A percentile compares a stretch with the other conserved stretches of the same genome.
These are phyloP conservation scores for Perithous albicinctus DNA, from an alignment of 2,888 invertebrate species.

Conservation along the genomic window DNA sequence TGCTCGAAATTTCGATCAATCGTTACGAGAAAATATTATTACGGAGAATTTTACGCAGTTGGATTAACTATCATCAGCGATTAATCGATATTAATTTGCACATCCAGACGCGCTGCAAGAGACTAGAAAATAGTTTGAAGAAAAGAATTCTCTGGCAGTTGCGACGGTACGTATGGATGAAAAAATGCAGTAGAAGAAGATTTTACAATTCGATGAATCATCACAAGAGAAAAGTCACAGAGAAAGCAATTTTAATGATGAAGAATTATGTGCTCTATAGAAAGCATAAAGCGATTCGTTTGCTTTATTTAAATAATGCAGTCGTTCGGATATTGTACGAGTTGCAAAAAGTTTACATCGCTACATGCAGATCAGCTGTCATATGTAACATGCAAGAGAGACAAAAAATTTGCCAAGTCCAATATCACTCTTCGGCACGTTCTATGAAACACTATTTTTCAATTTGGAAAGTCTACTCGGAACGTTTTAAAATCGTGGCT, in stretches of 20 bases:
- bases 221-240: conserved; percentile 56
- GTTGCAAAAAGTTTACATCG: conserved; percentile 60
- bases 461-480: conserved; percentile 69
- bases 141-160: conserved; percentile 62
- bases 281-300: conserved; percentile 62
- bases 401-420: conserved; percentile 63
- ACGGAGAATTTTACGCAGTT: conserved; percentile 51
- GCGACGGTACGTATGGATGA: conserved; percentile 67
- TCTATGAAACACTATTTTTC: conserved; percentile 60
- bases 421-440: conserved; percentile 62
- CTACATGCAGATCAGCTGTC: conserved; percentile 70
- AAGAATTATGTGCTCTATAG: conserved; percentile 66
- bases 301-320: conserved; percentile 60
- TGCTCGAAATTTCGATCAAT: conserved; percentile 38
- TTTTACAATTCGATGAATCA: conserved; percentile 56
- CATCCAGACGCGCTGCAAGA: conserved; percentile 21
- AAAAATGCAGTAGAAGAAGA: conserved; percentile 71
- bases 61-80: conserved; percentile 59
- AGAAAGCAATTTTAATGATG: conserved; percentile 54
- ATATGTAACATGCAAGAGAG: conserved; percentile 62
- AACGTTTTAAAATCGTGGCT: conserved; percentile 56
- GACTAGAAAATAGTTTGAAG: conserved; percentile 53
- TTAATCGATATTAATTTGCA: conserved; percentile 29
- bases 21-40: conserved; percentile 53
- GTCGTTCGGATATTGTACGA: conserved; percentile 39